These are phyloP conservation scores for Pimephales promelas DNA, from an alignment of 2,113 vertebrate genomes.

Conservation along the genomic window DNA sequence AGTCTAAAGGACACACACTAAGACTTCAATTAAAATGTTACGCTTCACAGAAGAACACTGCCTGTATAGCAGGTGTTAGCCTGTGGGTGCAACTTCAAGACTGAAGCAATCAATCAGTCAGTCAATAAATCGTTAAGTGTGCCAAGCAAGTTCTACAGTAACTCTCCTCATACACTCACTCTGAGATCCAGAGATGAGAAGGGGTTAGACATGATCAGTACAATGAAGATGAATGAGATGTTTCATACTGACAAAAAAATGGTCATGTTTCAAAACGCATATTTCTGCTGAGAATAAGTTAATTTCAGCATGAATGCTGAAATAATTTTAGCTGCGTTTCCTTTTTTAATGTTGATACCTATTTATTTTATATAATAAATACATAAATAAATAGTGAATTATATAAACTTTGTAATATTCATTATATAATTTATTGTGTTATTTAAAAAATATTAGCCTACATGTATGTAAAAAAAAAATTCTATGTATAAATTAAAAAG, in stretches of 20 bases:
- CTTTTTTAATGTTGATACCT: background rate
- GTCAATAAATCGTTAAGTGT: conserved; percentile 52
- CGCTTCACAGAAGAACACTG: conserved; percentile 38
- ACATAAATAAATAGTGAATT: background rate
- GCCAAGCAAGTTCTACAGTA: conserved; percentile 43
- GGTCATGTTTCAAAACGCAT: background rate
- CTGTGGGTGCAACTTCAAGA: conserved; percentile 42
- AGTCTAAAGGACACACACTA: conserved; percentile 32
- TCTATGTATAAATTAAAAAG: no score
- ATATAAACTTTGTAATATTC: background rate
- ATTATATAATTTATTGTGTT: background rate
- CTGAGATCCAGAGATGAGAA: conserved; percentile 30
- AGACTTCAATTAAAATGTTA: conserved; percentile 54
- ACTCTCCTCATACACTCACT: conserved; percentile 33
- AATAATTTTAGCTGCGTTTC: background rate
- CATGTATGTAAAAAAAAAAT: background rate
- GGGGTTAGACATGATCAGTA: conserved; percentile 26
- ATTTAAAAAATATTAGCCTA: background rate
- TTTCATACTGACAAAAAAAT: background rate
- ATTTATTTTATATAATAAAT: background rate
- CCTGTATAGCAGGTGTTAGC: conserved; percentile 40
- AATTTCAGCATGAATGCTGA: background rate
- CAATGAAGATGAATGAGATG: conserved; percentile 13
- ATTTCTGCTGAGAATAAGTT: background rate
- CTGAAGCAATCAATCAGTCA: conserved; percentile 52